A percentile compares a stretch with the other conserved stretches of the same genome.
Evolutionary conservation across 2,113 vertebrate species (phyloP).

Genomic region (Centropristis striata): DNA sequence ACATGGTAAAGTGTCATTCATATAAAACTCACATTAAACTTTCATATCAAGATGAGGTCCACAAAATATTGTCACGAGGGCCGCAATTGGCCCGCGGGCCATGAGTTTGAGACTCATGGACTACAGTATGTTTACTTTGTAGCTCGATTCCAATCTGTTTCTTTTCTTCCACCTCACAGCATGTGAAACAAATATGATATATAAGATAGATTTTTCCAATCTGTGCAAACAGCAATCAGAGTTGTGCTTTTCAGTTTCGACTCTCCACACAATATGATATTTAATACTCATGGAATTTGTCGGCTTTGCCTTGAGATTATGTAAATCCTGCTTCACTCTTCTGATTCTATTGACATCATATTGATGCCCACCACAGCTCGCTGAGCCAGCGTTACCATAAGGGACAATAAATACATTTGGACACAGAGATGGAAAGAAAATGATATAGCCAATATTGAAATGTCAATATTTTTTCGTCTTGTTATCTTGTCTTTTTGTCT

Average conservation of each 20-base stretch:
- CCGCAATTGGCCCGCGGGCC: no score
- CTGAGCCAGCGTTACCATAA: slow-evolving; percentile 7
- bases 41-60: no score
- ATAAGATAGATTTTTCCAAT: background rate
- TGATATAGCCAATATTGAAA: background rate
- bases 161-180: background rate
- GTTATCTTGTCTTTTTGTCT: no score
- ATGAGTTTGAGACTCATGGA: no score
- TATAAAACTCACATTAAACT: no score
- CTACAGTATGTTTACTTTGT: background rate
- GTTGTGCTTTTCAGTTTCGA: background rate
- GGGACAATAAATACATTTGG: slow-evolving; percentile 1
- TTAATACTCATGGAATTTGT: slow-evolving; percentile 8
- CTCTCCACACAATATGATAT: background rate
- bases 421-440: background rate
- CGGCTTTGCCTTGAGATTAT: slow-evolving; percentile 6
- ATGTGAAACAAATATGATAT: background rate
- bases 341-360: slow-evolving; percentile 1
- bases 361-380: background rate
- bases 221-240: background rate
- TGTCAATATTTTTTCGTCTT: background rate
- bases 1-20: no score
- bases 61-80: no score
- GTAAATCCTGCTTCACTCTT: slow-evolving; percentile 7
- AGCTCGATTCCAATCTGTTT: background rate